Base-by-base conservation (phyloP, 2,888 invertebrate species). In the Drosophila kuntzei region DNA sequence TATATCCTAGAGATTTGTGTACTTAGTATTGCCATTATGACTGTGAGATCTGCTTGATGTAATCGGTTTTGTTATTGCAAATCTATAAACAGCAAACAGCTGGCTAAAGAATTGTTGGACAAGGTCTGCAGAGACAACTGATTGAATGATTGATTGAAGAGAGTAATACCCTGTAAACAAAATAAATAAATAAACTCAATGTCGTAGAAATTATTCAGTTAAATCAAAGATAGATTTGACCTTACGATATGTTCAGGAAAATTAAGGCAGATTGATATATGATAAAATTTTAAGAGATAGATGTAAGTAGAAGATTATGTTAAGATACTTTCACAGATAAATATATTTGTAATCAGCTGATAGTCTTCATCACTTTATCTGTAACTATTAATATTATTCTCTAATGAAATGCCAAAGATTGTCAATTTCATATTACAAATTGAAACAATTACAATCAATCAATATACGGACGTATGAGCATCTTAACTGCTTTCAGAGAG, bases 1-100 rank as follows among this genome's bases (percentile, higher is more conserved):
- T 73, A 60, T 39, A 46, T 27, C 16, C 20, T 11, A 57, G 36
- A 49, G 41, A 61, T 65, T 55, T 76, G 16, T 76, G 51, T 54
- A 55, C 57, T 63, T 25, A 27, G 14, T 18, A 57, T 57, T 63
- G 41, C 39, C 34, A 44, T 66, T 64, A 58, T 29, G 22, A 11
- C 11, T 49, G 57, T 36, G 27, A 27, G n/a, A 22, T 49, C 58
- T 36, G 44, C 4, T 22, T 60, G 67, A 60, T 66, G 55, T 43
- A 66, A 66, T 18, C 41, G 36, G 12, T 37, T 34, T 49, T 54
- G 54, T 53, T 51, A 51, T 53, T 65, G 49, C 53, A n/a, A 50
- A 36, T 47, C 25, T 55, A 44, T 44, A 25, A 59, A 51, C 29
- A 51, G 16, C 57, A 51, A 41, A 34, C 62, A 34, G 41, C 47